Conservation (phyloP, 1,140 invertebrate genomes). For the Drosophila arawakana region DNA sequence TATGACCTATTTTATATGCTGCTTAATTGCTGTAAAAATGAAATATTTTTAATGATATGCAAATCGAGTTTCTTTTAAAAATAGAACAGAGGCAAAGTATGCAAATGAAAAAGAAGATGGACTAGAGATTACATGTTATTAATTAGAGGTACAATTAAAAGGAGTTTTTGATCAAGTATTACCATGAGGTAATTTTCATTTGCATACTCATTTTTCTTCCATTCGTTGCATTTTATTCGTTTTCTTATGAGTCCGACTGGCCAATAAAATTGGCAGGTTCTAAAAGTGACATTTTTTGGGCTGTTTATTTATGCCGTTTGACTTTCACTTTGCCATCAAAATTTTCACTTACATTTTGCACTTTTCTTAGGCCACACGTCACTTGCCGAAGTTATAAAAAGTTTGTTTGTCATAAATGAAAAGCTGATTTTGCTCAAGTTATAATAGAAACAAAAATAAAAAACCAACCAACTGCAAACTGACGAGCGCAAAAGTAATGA, state of each 20-base stretch:
- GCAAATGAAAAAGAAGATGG: constrained; percentile 29
- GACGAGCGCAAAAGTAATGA: constrained; percentile 71
- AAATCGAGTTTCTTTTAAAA: constrained; percentile 8
- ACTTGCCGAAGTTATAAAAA: constrained; percentile 59
- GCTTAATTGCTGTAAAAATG: constrained; percentile 60
- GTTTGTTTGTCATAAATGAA: constrained; percentile 78
- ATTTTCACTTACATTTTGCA: constrained; percentile 70
- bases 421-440: constrained; percentile 44
- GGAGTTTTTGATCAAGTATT: constrained; percentile 49
- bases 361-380: constrained; percentile 75
- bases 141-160: constrained; percentile 71
- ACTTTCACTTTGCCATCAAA: constrained; percentile 66
- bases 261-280: constrained; percentile 14
- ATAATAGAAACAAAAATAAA: constrained; percentile 45
- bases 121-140: constrained; percentile 66
- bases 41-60: constrained; percentile 55
- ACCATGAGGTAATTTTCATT: constrained; percentile 19
- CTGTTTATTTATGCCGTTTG: constrained; percentile 79
- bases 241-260: constrained; percentile 5
- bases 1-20: constrained; percentile 37
- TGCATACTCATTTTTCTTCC: constrained; percentile 25
- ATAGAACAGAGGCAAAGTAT: constrained; percentile 39
- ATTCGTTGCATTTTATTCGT: neutral
- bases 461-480: constrained; percentile 52
- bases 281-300: constrained; percentile 33